phyloP scores from a whole-genome alignment of 1,140 invertebrate species.

The Pissodes strobi region DNA sequence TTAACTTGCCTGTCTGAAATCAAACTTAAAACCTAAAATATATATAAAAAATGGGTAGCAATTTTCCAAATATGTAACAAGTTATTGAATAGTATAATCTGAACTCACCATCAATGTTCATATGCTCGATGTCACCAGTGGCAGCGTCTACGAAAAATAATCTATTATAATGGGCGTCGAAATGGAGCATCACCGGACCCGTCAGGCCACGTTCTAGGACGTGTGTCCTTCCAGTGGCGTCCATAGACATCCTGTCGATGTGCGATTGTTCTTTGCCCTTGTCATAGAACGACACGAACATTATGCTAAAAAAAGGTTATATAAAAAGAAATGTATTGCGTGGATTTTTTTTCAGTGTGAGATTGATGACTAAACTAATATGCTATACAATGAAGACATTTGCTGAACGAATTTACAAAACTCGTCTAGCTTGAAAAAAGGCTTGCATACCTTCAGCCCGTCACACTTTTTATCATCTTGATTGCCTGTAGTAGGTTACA shows the following conservation, averaged over 20 bases:
- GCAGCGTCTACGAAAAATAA: constrained; percentile 64
- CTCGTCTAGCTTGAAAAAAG: too few species aligned
- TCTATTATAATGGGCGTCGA: constrained; percentile 57
- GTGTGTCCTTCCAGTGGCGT: constrained; percentile 59
- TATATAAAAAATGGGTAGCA: too few species aligned
- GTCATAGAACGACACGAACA: constrained; percentile 66
- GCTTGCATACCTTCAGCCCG: background rate
- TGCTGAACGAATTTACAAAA: too few species aligned
- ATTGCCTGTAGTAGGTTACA: too few species aligned
- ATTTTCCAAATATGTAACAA: too few species aligned
- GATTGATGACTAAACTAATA: too few species aligned
- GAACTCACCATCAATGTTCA: constrained; percentile 59
- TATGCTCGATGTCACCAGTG: constrained; percentile 61
- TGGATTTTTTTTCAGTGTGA: too few species aligned
- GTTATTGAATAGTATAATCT: too few species aligned
- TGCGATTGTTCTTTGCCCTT: constrained; percentile 54
- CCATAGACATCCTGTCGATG: constrained; percentile 65
- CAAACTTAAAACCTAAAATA: too few species aligned
- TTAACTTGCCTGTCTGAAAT: too few species aligned
- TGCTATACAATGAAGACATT: too few species aligned
- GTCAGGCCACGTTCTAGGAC: constrained; percentile 57
- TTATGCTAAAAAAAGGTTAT: constrained; percentile 60
- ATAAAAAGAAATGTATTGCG: background rate
- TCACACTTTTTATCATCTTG: too few species aligned
- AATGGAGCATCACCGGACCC: constrained; percentile 62